phyloP scores from a whole-genome alignment of 2,113 vertebrate genomes.

The Jaculus jaculus region DNA sequence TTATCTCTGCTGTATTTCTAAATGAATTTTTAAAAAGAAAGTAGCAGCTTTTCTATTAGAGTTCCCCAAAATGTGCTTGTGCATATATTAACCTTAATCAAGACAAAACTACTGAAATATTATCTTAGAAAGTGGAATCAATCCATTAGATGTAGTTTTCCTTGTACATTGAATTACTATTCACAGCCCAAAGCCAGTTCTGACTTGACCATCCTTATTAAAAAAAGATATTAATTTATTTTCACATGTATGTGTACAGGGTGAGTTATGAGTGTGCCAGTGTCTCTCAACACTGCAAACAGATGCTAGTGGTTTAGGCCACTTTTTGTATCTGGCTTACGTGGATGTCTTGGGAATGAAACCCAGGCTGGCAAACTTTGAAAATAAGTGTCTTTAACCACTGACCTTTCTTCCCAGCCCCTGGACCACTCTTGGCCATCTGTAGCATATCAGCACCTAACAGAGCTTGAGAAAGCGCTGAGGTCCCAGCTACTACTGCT shows the following conservation, averaged over 20 bases:
- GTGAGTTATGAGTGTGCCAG: too few relatives aligned
- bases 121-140: slow-evolving; percentile 37
- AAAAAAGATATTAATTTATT: too few relatives aligned
- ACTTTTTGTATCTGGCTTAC: too few relatives aligned
- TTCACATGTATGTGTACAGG: too few relatives aligned
- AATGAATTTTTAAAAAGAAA: slow-evolving; percentile 57
- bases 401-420: too few relatives aligned
- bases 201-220: neutral
- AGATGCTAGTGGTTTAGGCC: too few relatives aligned
- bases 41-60: slow-evolving; percentile 24
- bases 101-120: slow-evolving; percentile 42
- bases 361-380: too few relatives aligned
- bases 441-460: neutral
- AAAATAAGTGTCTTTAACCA: too few relatives aligned
- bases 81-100: slow-evolving; percentile 45
- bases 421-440: neutral
- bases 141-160: neutral
- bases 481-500: neutral
- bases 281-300: too few relatives aligned
- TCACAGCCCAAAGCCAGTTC: neutral
- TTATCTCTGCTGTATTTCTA: slow-evolving; percentile 47
- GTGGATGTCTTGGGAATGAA: too few relatives aligned
- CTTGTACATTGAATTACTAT: neutral
- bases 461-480: neutral
- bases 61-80: slow-evolving; percentile 14